A percentile compares a stretch with the other conserved stretches of the same genome.
phyloP scores from a whole-genome alignment of 1,140 invertebrate genomes.

The Heliconius melpomene region DNA sequence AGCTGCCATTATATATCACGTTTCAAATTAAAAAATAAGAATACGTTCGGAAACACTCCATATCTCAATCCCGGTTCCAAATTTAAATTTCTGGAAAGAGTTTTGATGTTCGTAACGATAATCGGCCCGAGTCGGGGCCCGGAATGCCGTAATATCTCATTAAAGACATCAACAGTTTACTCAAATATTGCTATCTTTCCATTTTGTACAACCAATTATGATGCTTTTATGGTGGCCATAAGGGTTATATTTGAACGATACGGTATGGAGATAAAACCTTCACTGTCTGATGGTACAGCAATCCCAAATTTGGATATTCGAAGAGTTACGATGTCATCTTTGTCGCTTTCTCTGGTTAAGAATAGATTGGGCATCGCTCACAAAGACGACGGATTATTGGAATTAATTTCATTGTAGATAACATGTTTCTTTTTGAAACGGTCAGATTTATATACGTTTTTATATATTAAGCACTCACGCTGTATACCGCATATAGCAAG shows the following conservation, averaged over 20 bases:
- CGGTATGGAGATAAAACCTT: conserved; percentile 40
- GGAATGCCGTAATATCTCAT: conserved; percentile 78
- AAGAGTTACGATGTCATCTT: conserved; percentile 76
- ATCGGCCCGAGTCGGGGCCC: conserved; percentile 60
- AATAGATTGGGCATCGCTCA: conserved; percentile 42
- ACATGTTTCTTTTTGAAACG: conserved; percentile 18
- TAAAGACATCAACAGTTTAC: conserved; percentile 63
- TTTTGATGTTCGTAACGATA: conserved; percentile 74
- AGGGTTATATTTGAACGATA: conserved; percentile 38
- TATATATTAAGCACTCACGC: background rate
- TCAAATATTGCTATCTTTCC: conserved; percentile 35
- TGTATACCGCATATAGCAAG: no score
- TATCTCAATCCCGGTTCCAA: conserved; percentile 74
- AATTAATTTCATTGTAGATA: conserved; percentile 41
- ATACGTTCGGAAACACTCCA: conserved; percentile 64
- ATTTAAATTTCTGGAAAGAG: conserved; percentile 80
- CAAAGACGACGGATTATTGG: conserved; percentile 38
- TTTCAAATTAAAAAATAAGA: conserved; percentile 51
- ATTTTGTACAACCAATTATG: conserved; percentile 45
- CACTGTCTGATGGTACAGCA: conserved; percentile 43
- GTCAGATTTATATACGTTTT: background rate
- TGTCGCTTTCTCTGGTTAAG: conserved; percentile 58
- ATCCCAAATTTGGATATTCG: conserved; percentile 69
- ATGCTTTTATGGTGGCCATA: conserved; percentile 45
- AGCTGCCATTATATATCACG: conserved; percentile 54